phyloP scores from a whole-genome alignment of 2,888 invertebrate species.

The Eilema depressum region DNA sequence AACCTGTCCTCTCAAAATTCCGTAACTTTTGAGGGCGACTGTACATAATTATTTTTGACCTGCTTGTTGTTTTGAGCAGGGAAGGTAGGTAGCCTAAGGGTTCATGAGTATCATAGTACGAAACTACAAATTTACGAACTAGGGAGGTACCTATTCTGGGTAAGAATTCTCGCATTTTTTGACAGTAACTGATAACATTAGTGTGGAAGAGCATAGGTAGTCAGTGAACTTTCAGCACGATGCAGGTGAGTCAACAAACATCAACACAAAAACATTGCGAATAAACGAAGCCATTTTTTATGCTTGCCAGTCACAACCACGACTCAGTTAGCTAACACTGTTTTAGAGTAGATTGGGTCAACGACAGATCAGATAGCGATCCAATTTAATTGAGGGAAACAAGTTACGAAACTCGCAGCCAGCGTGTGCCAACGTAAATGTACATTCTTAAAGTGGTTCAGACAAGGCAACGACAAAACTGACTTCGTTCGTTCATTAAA shows the following conservation, averaged over 20 bases:
- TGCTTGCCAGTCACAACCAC: conserved; percentile 23
- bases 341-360: conserved; percentile 45
- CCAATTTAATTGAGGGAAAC: conserved; percentile 46
- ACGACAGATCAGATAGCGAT: conserved; percentile 44
- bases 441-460: conserved; percentile 25
- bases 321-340: conserved; percentile 27
- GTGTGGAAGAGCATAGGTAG: conserved; percentile 31
- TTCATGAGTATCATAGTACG: neutral
- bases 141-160: no score
- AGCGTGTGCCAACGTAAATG: conserved; percentile 22
- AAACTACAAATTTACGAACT: neutral
- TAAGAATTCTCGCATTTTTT: conserved; percentile 24
- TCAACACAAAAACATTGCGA: conserved; percentile 37
- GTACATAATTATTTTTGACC: no score
- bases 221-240: conserved; percentile 36
- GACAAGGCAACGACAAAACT: conserved; percentile 39
- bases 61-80: no score
- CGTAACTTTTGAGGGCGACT: no score
- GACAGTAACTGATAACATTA: conserved; percentile 27
- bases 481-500: conserved; percentile 44
- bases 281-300: conserved; percentile 48
- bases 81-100: no score
- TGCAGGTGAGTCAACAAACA: conserved; percentile 51
- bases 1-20: no score
- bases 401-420: conserved; percentile 39